Base-by-base conservation (phyloP, 1,140 invertebrate species). In the Dreissena polymorpha region DNA sequence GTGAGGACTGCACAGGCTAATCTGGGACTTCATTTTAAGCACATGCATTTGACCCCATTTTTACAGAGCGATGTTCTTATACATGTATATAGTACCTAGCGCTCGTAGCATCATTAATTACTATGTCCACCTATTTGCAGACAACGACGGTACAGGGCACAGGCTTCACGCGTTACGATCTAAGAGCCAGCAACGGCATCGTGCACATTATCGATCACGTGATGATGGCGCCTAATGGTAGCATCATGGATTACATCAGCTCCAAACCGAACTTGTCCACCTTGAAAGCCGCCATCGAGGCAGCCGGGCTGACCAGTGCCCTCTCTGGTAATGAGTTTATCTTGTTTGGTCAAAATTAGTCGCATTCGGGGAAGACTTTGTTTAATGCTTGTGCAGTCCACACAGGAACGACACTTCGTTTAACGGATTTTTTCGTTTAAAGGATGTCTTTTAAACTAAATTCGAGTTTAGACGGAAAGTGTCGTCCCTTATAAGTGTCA, bases 211-310 rank as follows among this genome's bases (percentile, higher is more conserved):
- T 87, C 6, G 65, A 83, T 63, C 67, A 67, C 10, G 64, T 84
- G 29, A 72, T 88, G 65, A n/a, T 49, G 8, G 68, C 80, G n/a
- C 78, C 86, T 27, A 72, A 57, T 29, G 85, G 85, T 18, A 80
- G 65, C 27, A 78, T 88, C 18, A 23, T 73, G 49, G 85, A 88
- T 49, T 65, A 85, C 71, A 21, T 86, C 23, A 18, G 18, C 16
- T 68, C 74, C 65, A 68, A 79, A 25, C 55, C 79, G 16, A 67
- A 86, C 50, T 67, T 88, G 23, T 82, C 73, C n/a, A 88, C 80
- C 3, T 69, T 88, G 13, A 60, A 78, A 57, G 51, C 82, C 18
- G 85, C 85, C 12, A 68, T 85, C 18, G 49, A 85, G 10, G 69
- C 79, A 6, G 81, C 81, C 29, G 84, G 84, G 13, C 69, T 88